Evolutionary conservation across 2,888 invertebrate genomes (phyloP).

Genomic region (Amiota minor): DNA sequence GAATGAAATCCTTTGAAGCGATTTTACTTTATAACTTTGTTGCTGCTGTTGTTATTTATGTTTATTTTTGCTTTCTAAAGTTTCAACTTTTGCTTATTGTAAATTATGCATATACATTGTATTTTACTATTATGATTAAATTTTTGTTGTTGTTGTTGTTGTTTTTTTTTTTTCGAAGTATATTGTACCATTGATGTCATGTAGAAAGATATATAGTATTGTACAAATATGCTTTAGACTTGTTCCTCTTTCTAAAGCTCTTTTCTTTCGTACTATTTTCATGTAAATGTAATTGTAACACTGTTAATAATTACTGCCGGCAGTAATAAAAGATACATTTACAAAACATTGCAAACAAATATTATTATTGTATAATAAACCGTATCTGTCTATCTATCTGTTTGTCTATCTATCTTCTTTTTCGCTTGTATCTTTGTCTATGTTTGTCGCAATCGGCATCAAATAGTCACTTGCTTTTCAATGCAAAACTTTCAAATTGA

Average conservation of each 20-base stretch:
- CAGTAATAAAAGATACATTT: not conserved
- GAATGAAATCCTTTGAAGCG: conserved; percentile 36
- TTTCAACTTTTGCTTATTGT: not conserved
- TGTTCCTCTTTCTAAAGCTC: no score
- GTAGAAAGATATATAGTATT: no score
- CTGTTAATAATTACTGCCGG: conserved; percentile 11
- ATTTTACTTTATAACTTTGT: conserved; percentile 19
- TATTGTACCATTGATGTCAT: no score
- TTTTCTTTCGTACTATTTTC: not conserved
- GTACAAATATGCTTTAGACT: no score
- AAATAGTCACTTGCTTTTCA: not conserved
- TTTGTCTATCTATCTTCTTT: not conserved
- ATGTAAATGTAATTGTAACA: conserved; percentile 9
- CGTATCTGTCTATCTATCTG: not conserved
- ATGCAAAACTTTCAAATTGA: conserved; percentile 15
- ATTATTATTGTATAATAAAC: not conserved
- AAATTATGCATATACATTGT: no score
- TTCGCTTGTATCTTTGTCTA: not conserved
- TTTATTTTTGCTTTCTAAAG: conserved; percentile 1
- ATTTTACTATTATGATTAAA: no score
- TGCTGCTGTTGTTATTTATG: not conserved
- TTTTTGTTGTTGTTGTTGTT: no score
- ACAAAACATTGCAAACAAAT: not conserved
- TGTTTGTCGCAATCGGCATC: not conserved
- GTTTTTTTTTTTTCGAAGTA: not conserved